Evolutionary conservation across 2,888 invertebrate species (phyloP), one percentile per base, ranked within the genome.

Genomic region (Parnassius smintheus): DNA sequence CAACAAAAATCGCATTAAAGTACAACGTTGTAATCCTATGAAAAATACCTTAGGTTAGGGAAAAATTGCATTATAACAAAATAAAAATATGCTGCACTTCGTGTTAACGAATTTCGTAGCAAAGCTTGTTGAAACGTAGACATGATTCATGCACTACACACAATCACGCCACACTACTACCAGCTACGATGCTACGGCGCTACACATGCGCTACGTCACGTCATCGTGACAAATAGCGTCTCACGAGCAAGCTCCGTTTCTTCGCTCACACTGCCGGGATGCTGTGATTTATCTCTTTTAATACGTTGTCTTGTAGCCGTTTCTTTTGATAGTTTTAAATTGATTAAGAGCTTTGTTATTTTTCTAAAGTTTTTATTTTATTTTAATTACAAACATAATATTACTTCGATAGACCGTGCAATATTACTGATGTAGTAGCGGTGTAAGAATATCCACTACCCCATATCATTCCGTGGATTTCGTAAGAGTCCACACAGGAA

Each of bases 131-230:
- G 51, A 56, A 64, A 55, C 64, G 59, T 56, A 64, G 64, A 60
- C 67, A 59, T 70, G 70, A 69, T 69, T 70, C 69, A 71, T 71
- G 69, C 69, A 71, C 65, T 69, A 60, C 65, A 57, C 66, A 57
- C 61, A 64, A 68, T 67, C 66, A 67, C 68, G 67, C 56, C 50
- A 52, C 60, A 55, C 62, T 66, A 65, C 64, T 60, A 13, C 11
- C 13, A n/a, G 54, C 58, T 58, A 62, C 58, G 58, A 2, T 10
- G 58, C 57, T 62, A 64, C 56, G 51, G 3, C 9, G 55, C 59
- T 59, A 56, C 63, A 59, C 63, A 64, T 59, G 63, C 54, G 54
- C 59, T 63, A 56, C 59, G 63, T 59, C 71, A 68, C 69, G 70
- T 69, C 68, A 61, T 57, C 53, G 56, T 71, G 71, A 71, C 70